phyloP scores from a whole-genome alignment of 1,140 invertebrate genomes.

The Heliconius eleuchia region DNA sequence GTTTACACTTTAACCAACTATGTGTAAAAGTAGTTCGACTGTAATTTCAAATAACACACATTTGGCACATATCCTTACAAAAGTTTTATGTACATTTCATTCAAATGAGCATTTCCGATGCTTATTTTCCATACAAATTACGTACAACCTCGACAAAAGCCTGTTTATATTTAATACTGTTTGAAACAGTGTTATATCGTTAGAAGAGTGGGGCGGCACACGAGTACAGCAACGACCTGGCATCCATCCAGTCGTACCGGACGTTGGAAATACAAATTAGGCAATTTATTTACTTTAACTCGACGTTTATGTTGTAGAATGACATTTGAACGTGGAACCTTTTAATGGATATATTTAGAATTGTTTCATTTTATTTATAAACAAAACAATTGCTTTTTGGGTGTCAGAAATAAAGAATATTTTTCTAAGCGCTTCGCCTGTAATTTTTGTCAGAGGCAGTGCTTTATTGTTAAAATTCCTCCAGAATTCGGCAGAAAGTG shows the following conservation, averaged over 20 bases:
- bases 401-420: too few species aligned
- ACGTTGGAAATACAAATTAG: neutral
- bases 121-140: neutral
- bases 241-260: neutral
- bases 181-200: neutral
- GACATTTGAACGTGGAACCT: neutral
- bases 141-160: neutral
- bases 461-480: too few species aligned
- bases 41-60: neutral
- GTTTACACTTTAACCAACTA: too few species aligned
- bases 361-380: neutral
- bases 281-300: constrained; percentile 2
- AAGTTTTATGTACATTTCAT: neutral
- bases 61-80: neutral
- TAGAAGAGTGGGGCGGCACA: neutral
- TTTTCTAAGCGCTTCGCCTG: too few species aligned
- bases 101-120: neutral
- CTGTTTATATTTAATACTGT: neutral
- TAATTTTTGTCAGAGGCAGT: too few species aligned
- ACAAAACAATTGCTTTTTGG: neutral
- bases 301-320: neutral
- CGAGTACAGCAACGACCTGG: neutral
- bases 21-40: neutral
- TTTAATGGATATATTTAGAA: neutral
- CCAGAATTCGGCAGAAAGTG: too few species aligned